Percentiles rank a stretch among this genome's conserved stretches.
Conservation (phyloP, 2,888 invertebrate genomes). For the Falcaria lacertinaria region DNA sequence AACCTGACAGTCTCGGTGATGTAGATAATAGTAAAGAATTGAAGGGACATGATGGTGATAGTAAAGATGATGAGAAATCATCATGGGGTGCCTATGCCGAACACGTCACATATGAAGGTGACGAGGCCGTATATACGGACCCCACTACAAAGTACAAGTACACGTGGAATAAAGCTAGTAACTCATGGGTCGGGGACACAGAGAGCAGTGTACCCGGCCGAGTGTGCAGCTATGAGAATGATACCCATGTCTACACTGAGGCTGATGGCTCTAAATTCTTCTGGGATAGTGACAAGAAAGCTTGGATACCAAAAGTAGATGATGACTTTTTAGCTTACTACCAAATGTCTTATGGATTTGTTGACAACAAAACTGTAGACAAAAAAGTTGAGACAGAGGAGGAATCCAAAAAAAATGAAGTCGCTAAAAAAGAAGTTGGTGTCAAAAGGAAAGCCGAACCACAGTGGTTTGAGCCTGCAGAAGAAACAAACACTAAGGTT, state of each 20-base stretch:
- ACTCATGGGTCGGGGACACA: conserved; percentile 69
- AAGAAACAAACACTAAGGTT: conserved; percentile 93
- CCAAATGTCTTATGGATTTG: conserved; percentile 96
- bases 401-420: conserved; percentile 47
- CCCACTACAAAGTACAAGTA: conserved; percentile 84
- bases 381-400: conserved; percentile 25
- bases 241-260: conserved; percentile 89
- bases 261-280: conserved; percentile 93
- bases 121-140: conserved; percentile 86
- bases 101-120: conserved; percentile 85
- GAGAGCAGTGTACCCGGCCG: conserved; percentile 43
- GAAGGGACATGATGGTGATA: neutral
- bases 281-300: conserved; percentile 94
- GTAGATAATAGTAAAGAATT: neutral
- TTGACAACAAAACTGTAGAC: conserved; percentile 74
- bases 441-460: conserved; percentile 77
- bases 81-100: conserved; percentile 73
- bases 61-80: conserved; percentile 8
- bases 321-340: conserved; percentile 97
- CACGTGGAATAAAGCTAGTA: conserved; percentile 78
- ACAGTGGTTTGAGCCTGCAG: conserved; percentile 96
- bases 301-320: conserved; percentile 98
- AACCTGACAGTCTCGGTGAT: neutral
- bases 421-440: conserved; percentile 61
- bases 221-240: conserved; percentile 86